These are phyloP conservation scores for Andrena dorsata DNA, from an alignment of 2,888 invertebrate species.

Conservation along the genomic window DNA sequence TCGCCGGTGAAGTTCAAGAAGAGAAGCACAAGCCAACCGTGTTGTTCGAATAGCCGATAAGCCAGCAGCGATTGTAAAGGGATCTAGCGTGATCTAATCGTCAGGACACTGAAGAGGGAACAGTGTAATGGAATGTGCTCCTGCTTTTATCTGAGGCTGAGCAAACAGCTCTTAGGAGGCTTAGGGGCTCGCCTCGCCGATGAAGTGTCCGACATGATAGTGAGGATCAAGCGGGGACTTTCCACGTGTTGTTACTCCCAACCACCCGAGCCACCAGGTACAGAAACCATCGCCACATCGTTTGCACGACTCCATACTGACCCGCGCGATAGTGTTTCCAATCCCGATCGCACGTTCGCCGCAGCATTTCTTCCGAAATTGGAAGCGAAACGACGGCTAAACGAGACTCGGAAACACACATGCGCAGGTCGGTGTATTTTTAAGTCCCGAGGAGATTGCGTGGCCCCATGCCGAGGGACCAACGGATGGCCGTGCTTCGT, in stretches of 20 bases:
- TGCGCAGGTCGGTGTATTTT: constrained; percentile 64
- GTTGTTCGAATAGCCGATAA: constrained; percentile 11
- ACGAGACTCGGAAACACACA: constrained; percentile 32
- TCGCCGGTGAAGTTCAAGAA: not conserved
- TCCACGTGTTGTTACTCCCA: constrained; percentile 76
- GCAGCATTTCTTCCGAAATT: constrained; percentile 14
- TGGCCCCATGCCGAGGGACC: constrained; percentile 78
- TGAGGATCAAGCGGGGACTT: constrained; percentile 79
- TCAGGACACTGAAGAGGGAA: constrained; percentile 28
- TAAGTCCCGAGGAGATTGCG: constrained; percentile 49
- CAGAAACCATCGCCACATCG: constrained; percentile 15
- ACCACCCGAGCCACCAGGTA: constrained; percentile 80
- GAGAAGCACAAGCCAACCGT: not conserved
- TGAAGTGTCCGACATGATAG: constrained; percentile 81
- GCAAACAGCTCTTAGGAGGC: constrained; percentile 79
- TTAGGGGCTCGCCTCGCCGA: constrained; percentile 77
- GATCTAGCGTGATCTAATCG: not conserved
- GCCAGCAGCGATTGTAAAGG: not conserved
- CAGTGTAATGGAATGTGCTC: constrained; percentile 80
- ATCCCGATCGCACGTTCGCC: not conserved
- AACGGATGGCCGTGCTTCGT: constrained; percentile 69
- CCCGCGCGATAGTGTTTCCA: not conserved
- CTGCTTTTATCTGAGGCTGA: constrained; percentile 81
- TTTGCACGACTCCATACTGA: not conserved
- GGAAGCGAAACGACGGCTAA: not conserved